These are phyloP conservation scores for Petrolisthes manimaculis DNA, from an alignment of 2,888 invertebrate genomes.

Conservation along the genomic window DNA sequence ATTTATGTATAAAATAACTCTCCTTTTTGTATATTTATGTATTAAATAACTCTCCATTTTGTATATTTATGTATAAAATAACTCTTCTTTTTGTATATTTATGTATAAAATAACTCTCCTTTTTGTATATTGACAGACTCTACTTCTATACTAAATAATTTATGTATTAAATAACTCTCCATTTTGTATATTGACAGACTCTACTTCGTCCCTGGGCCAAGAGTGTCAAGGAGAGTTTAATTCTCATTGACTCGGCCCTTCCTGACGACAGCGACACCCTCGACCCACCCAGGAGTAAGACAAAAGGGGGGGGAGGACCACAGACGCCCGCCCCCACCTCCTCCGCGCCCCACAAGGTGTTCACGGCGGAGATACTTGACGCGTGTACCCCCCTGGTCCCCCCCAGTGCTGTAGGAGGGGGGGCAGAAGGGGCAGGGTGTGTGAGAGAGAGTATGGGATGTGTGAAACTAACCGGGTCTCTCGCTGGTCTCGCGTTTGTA, in stretches of 20 bases:
- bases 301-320: constrained; percentile 20
- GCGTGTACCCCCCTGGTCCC: constrained; percentile 10
- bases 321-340: no score
- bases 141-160: no score
- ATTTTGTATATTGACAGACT: constrained; percentile 23
- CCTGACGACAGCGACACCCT: constrained; percentile 38
- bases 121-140: constrained; percentile 16
- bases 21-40: no score
- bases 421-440: no score
- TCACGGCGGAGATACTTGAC: constrained; percentile 44
- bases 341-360: constrained; percentile 34
- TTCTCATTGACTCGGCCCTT: constrained; percentile 51
- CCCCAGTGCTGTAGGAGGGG: no score
- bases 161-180: not conserved
- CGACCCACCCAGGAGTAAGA: constrained; percentile 35
- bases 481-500: constrained; percentile 82
- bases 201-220: constrained; percentile 53
- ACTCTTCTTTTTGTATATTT: no score
- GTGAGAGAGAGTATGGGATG: constrained; percentile 76
- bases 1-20: no score
- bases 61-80: no score
- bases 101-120: no score
- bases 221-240: constrained; percentile 48
- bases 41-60: no score
- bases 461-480: constrained; percentile 80